These are phyloP conservation scores for Raja brachyura DNA, from an alignment of 2,113 vertebrate species.

Conservation along the genomic window DNA sequence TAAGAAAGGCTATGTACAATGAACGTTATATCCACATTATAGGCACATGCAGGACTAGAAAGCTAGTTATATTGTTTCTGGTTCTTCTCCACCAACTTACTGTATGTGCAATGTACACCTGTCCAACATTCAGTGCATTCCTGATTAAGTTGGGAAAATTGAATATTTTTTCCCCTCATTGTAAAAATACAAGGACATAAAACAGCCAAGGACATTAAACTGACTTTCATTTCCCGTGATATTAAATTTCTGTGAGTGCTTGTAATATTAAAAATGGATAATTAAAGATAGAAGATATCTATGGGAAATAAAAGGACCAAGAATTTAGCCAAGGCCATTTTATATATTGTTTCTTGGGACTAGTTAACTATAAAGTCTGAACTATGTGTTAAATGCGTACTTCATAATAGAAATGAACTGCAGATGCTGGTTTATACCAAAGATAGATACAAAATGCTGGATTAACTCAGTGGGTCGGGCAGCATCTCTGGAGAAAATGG, in stretches of 20 bases:
- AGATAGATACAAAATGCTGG: too few relatives aligned
- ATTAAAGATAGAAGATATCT: background rate
- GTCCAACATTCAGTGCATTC: background rate
- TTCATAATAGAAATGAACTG: too few relatives aligned
- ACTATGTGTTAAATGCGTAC: too few relatives aligned
- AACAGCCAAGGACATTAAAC: background rate
- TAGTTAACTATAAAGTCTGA: background rate
- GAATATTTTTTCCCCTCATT: background rate
- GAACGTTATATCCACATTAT: background rate
- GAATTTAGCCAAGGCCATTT: background rate
- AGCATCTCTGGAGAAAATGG: too few relatives aligned
- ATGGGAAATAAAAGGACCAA: background rate
- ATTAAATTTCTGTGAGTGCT: background rate
- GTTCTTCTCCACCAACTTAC: background rate
- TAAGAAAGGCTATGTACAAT: background rate
- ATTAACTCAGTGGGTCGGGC: too few relatives aligned
- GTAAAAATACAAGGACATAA: conserved; percentile 16
- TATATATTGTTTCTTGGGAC: background rate
- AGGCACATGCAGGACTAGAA: background rate
- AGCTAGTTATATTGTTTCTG: background rate
- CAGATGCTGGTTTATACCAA: too few relatives aligned
- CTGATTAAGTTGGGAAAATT: background rate
- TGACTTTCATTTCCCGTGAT: background rate
- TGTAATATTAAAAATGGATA: background rate
- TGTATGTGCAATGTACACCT: background rate